Percentiles rank a stretch among this genome's conserved stretches.
These are phyloP conservation scores for Protodeltote pygarga DNA, from an alignment of 2,888 invertebrate genomes.

Conservation along the genomic window DNA sequence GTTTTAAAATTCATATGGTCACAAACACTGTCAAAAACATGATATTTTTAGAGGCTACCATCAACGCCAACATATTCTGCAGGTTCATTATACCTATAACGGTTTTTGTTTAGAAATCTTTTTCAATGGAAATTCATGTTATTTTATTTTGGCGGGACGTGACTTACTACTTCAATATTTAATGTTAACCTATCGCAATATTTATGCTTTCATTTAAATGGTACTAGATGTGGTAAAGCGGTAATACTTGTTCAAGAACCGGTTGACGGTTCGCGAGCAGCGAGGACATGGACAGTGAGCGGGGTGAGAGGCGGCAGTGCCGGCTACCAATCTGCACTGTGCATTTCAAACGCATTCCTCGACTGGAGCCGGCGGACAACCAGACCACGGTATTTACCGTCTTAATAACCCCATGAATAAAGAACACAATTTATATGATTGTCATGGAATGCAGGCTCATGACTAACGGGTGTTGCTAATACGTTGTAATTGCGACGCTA, in stretches of 20 bases:
- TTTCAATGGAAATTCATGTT: too few species aligned
- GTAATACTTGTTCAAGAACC: conserved; percentile 55
- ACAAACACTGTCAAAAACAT: too few species aligned
- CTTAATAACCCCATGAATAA: conserved; percentile 52
- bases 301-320: conserved; percentile 61
- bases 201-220: conserved; percentile 32
- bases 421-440: conserved; percentile 44
- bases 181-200: conserved; percentile 15
- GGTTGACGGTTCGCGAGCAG: conserved; percentile 54
- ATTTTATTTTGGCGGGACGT: too few species aligned
- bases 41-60: too few species aligned
- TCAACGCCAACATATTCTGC: too few species aligned
- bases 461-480: conserved; percentile 5
- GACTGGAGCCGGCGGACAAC: conserved; percentile 55
- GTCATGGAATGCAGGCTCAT: conserved; percentile 9
- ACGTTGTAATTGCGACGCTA: too few species aligned
- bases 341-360: conserved; percentile 78
- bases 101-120: too few species aligned
- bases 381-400: conserved; percentile 57
- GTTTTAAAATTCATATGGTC: too few species aligned
- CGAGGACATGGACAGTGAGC: conserved; percentile 47
- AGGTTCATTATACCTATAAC: too few species aligned
- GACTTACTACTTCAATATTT: too few species aligned
- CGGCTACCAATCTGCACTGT: conserved; percentile 61
- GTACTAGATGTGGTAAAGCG: conserved; percentile 26